phyloP scores from a whole-genome alignment of 2,888 invertebrate species.

The Scaptodrosophila latifasciaeformis region DNA sequence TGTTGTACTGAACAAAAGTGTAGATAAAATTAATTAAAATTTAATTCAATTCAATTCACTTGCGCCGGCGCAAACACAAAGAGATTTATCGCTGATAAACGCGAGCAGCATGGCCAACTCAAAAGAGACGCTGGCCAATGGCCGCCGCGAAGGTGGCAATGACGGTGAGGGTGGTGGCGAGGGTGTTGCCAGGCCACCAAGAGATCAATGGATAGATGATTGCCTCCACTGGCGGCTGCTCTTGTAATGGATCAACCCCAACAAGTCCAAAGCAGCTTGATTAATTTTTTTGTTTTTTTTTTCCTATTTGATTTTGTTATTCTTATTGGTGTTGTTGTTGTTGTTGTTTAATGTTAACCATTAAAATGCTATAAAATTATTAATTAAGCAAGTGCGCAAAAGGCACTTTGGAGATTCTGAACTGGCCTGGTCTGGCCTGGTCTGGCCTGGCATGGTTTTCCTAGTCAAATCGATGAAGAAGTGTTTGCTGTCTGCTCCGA shows the following conservation, averaged over 20 bases:
- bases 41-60: slow-evolving; percentile 70
- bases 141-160: neutral
- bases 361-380: slow-evolving; percentile 70
- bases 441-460: no score
- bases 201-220: slow-evolving; percentile 49
- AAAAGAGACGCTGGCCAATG: slow-evolving; percentile 7
- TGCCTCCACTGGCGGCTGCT: slow-evolving; percentile 4
- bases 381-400: slow-evolving; percentile 60
- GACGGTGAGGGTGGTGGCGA: neutral
- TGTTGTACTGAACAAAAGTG: slow-evolving; percentile 41
- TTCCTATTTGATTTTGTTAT: slow-evolving; percentile 18
- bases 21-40: slow-evolving; percentile 68
- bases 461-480: no score
- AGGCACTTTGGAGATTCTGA: slow-evolving; percentile 62
- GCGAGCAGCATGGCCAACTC: slow-evolving; percentile 57
- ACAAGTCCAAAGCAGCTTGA: slow-evolving; percentile 26
- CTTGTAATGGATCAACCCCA: slow-evolving; percentile 49
- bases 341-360: slow-evolving; percentile 32
- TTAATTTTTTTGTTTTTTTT: slow-evolving; percentile 36
- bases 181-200: no score
- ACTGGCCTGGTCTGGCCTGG: no score
- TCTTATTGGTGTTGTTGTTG: slow-evolving; percentile 13
- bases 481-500: no score
- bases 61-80: slow-evolving; percentile 69
- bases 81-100: slow-evolving; percentile 70